Conservation (phyloP, 2,797 vertebrate species). For the Falco novaeseelandiae region DNA sequence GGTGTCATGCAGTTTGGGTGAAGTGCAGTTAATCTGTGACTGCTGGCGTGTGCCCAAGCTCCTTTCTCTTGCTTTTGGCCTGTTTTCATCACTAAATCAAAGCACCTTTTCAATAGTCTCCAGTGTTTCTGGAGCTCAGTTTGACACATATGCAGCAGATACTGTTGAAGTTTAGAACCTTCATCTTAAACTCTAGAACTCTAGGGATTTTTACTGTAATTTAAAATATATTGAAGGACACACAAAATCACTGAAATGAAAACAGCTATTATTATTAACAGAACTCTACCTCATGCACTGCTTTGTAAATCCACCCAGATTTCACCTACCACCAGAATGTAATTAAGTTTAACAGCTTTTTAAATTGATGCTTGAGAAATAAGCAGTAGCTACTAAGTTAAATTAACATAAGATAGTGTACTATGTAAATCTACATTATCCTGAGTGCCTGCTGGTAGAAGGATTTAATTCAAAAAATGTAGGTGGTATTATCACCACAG, state of each 20-base stretch:
- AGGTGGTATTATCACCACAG: neutral
- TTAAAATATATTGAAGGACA: neutral
- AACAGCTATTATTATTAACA: neutral
- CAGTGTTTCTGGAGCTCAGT: neutral
- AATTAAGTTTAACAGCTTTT: conserved; percentile 23
- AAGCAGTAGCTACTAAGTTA: neutral
- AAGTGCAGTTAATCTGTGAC: neutral
- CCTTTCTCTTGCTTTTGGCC: neutral
- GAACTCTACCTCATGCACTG: neutral
- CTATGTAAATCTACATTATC: conserved; percentile 20
- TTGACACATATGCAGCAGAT: neutral
- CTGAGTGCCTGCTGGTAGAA: neutral
- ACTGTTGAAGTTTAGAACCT: neutral
- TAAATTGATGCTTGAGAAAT: conserved; percentile 14
- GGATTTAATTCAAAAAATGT: conserved; percentile 17
- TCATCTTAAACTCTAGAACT: neutral
- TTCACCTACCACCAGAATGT: neutral
- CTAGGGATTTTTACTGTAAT: neutral
- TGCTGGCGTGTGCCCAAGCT: neutral
- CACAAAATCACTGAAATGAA: neutral
- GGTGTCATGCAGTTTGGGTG: neutral
- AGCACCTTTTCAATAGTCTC: neutral
- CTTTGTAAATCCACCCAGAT: neutral
- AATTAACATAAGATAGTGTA: conserved; percentile 7
- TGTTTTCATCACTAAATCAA: neutral